Evolutionary conservation across 1,140 invertebrate species (phyloP), one percentile per base, ranked within the genome.

Genomic region (Cotesia chilonis): DNA sequence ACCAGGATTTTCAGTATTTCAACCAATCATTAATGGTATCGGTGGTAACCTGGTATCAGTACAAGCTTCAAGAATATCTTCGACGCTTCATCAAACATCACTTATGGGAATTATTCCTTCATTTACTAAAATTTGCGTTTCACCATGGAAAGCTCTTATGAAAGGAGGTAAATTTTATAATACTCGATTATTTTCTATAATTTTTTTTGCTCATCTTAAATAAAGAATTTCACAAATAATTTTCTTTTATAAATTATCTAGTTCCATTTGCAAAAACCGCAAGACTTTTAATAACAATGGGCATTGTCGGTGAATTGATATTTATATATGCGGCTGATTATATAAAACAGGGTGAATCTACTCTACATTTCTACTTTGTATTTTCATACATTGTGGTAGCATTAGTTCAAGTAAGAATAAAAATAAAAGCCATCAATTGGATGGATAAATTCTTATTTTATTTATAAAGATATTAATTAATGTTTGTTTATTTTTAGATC

Each of bases 21-120:
- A 96, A 83, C 95, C 95, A 0, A 96, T 97, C 20, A 95, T 97
- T 57, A 97, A 97, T 80, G 95, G 97, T 10, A 97, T 99, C 77
- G 97, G 97, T 59, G 97, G 97, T 5, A 99, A 99, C 87, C 88
- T 99, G 77, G 97, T 97, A 1, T 98, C 96, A 36, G 96, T 99
- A n/a, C 96, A 98, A 87, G 94, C 96, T 1, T 97, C 95, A 77
- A 91, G 96, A 80, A 92, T 99, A 76, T 97, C 97, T 10, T 99
- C 97, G 1, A 93, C 94, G 85, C 89, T 98, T 38, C 97, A 99
- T 84, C 90, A 93, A 82, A 92, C 92, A 14, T 92, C 92, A 14
- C 88, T 93, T 38, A 90, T 92, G 73, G 95, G 95, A 59, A 88
- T 92, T 68, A 88, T 97, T 66, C 94, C 95, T 52, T 89, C 91